Conservation (phyloP, 2,888 invertebrate species). For the Thymelicus lineola region DNA sequence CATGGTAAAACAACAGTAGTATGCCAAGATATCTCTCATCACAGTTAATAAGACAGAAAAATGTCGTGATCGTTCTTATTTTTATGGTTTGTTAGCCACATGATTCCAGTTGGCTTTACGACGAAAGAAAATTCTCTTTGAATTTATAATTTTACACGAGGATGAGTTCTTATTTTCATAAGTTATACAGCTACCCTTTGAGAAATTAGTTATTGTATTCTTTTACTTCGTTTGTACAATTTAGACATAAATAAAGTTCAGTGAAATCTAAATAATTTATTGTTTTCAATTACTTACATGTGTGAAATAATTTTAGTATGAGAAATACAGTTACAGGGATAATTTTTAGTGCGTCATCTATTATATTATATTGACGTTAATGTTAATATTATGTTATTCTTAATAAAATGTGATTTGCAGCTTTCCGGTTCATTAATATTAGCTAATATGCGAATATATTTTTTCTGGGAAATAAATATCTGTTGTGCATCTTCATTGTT, state of each 20-base stretch:
- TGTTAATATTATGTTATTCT: too few species aligned
- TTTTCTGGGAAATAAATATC: too few species aligned
- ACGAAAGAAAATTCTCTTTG: conserved; percentile 14
- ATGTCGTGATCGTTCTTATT: conserved; percentile 19
- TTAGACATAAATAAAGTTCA: neutral
- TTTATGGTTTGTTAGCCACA: conserved; percentile 21
- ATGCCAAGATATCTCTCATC: conserved; percentile 8
- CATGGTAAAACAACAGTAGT: neutral
- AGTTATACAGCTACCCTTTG: neutral
- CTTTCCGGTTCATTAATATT: too few species aligned
- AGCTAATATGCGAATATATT: too few species aligned
- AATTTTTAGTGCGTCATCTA: too few species aligned
- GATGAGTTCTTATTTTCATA: conserved; percentile 17
- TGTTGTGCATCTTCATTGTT: too few species aligned
- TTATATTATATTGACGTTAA: too few species aligned
- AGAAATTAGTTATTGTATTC: neutral
- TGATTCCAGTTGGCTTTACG: conserved; percentile 9
- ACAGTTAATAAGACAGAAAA: conserved; percentile 21
- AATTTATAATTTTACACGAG: conserved; percentile 12
- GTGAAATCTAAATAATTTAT: too few species aligned
- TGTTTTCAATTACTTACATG: too few species aligned
- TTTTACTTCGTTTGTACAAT: neutral
- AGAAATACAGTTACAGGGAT: too few species aligned
- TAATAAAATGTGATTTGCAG: too few species aligned
- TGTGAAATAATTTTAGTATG: too few species aligned